phyloP scores from a whole-genome alignment of 1,140 invertebrate genomes.

The Heliconius melpomene region DNA sequence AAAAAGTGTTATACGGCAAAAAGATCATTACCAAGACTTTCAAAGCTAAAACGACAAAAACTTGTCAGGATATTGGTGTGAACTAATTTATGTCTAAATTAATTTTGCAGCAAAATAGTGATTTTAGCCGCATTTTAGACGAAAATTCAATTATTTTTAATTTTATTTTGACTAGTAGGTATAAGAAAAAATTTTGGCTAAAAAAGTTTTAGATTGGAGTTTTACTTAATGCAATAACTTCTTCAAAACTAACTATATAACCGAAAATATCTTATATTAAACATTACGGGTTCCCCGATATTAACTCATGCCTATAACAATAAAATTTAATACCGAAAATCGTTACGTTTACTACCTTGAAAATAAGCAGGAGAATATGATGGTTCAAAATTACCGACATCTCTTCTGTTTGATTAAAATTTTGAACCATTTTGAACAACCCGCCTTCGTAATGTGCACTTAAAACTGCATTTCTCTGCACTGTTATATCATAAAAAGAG shows the following conservation, averaged over 20 bases:
- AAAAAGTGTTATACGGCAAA: conserved; percentile 23
- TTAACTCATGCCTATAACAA: neutral
- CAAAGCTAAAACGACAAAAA: conserved; percentile 19
- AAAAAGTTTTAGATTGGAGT: no score
- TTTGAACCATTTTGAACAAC: neutral
- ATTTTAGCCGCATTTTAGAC: neutral
- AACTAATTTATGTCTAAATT: neutral
- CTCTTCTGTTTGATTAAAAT: neutral
- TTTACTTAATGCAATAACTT: no score
- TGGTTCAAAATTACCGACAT: neutral
- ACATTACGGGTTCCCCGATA: neutral
- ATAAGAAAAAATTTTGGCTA: no score
- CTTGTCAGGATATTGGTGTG: conserved; percentile 4
- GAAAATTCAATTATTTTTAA: neutral
- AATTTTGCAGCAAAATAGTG: neutral
- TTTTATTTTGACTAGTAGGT: neutral
- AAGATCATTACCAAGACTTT: conserved; percentile 22
- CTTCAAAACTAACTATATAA: no score
- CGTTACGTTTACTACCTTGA: neutral
- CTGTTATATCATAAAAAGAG: neutral
- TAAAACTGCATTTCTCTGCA: neutral
- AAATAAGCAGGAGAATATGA: neutral
- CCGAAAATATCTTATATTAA: neutral
- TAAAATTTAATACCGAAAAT: neutral
- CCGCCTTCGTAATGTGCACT: neutral